A percentile compares a stretch with the other conserved stretches of the same genome.
Evolutionary conservation across 2,888 invertebrate species (phyloP).

Genomic region (Synanthedon andrenaeformis): DNA sequence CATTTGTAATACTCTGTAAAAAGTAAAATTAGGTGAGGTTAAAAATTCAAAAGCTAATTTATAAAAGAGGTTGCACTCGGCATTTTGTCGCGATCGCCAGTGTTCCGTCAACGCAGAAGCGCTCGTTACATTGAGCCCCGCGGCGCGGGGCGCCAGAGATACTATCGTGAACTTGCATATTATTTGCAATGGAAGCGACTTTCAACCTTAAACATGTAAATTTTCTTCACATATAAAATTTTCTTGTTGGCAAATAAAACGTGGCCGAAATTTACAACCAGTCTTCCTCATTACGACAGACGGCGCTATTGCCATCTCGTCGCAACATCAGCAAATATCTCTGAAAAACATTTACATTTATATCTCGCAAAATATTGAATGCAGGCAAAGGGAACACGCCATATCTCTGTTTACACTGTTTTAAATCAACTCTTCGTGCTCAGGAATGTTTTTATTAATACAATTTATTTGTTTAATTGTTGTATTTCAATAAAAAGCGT

Average conservation of each 20-base stretch:
- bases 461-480: too few species aligned
- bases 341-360: slow-evolving; percentile 51
- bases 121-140: slow-evolving; percentile 56
- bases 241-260: slow-evolving; percentile 6
- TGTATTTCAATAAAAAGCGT: too few species aligned
- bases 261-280: slow-evolving; percentile 33
- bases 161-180: slow-evolving; percentile 30
- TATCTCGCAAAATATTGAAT: slow-evolving; percentile 33
- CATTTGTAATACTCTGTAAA: too few species aligned
- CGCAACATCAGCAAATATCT: slow-evolving; percentile 48
- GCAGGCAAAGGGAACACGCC: slow-evolving; percentile 19
- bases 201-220: slow-evolving; percentile 27
- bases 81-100: slow-evolving; percentile 35
- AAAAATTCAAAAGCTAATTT: slow-evolving; percentile 40
- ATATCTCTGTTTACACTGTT: slow-evolving; percentile 22
- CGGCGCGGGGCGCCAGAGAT: slow-evolving; percentile 48
- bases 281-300: slow-evolving; percentile 57
- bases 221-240: slow-evolving; percentile 9
- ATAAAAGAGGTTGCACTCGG: slow-evolving; percentile 33
- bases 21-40: not conserved
- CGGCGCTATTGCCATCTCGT: slow-evolving; percentile 49
- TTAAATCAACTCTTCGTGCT: slow-evolving; percentile 28
- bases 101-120: slow-evolving; percentile 34
- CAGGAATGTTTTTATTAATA: slow-evolving; percentile 1
- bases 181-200: slow-evolving; percentile 22